phyloP scores from a whole-genome alignment of 2,797 vertebrate species.

The Enteromius mattozi region DNA sequence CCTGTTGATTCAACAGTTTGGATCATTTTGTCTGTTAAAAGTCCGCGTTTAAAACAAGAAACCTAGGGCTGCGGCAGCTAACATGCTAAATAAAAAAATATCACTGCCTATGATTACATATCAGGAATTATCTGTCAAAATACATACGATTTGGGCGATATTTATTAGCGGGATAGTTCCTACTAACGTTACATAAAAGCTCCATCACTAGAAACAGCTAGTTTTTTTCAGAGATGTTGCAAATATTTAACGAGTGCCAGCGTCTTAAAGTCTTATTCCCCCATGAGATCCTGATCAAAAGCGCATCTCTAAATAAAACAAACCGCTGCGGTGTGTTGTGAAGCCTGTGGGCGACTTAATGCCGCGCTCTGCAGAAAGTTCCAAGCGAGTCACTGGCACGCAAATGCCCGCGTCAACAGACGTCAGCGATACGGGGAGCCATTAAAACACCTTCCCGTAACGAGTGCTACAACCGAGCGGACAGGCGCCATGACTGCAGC shows the following conservation, averaged over 20 bases:
- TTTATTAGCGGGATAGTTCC: not conserved
- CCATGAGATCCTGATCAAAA: constrained; percentile 13
- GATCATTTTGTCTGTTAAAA: not conserved
- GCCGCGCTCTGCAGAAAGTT: constrained; percentile 67
- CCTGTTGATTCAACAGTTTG: constrained; percentile 1
- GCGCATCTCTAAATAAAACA: constrained; percentile 3
- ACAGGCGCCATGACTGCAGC: constrained; percentile 75
- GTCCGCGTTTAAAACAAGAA: not conserved
- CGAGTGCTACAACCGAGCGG: constrained; percentile 67
- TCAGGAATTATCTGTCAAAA: not conserved
- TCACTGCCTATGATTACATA: not conserved
- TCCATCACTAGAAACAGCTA: not conserved
- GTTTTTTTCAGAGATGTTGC: not conserved
- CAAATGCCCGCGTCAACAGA: constrained; percentile 85
- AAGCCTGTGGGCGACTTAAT: constrained; percentile 77
- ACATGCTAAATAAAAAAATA: constrained; percentile 31
- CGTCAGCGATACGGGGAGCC: constrained; percentile 85
- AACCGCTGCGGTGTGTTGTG: constrained; percentile 62
- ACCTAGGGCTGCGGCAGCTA: constrained; percentile 21
- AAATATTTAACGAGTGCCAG: not conserved
- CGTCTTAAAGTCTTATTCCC: constrained; percentile 25
- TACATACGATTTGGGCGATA: not conserved
- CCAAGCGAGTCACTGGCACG: constrained; percentile 80
- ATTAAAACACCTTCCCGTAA: constrained; percentile 82
- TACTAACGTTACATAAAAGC: not conserved